Evolutionary conservation across 2,797 vertebrate species (phyloP).

Genomic region (Molossus molossus): DNA sequence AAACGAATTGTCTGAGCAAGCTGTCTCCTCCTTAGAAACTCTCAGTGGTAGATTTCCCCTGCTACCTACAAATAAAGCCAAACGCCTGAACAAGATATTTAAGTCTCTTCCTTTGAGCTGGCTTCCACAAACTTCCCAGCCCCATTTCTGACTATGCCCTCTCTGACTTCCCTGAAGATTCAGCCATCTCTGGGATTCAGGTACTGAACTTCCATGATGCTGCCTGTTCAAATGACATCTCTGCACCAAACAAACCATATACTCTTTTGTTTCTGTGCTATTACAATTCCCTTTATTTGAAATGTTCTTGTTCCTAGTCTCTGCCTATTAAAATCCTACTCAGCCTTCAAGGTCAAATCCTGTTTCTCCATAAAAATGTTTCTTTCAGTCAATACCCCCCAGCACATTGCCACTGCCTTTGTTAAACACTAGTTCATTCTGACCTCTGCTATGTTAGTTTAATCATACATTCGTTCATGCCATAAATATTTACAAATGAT

Average conservation of each 20-base stretch:
- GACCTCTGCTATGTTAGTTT: neutral
- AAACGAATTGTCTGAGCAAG: neutral
- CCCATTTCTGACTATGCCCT: neutral
- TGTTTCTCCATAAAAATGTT: neutral
- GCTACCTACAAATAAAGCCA: neutral
- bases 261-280: neutral
- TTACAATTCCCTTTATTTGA: neutral
- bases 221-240: neutral
- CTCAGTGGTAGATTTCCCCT: neutral
- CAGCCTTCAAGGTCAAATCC: constrained; percentile 48
- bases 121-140: neutral
- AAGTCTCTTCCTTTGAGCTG: neutral
- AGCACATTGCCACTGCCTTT: neutral
- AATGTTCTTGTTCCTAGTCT: neutral
- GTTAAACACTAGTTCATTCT: neutral
- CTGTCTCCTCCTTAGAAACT: constrained; percentile 8
- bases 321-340: constrained; percentile 38
- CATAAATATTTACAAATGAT: constrained; percentile 9
- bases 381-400: neutral
- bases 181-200: neutral
- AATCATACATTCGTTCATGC: neutral
- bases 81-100: neutral
- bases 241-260: neutral
- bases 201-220: neutral
- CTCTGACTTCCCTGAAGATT: neutral